Conservation (phyloP, 2,888 invertebrate genomes). For the Drosophila mimica region DNA sequence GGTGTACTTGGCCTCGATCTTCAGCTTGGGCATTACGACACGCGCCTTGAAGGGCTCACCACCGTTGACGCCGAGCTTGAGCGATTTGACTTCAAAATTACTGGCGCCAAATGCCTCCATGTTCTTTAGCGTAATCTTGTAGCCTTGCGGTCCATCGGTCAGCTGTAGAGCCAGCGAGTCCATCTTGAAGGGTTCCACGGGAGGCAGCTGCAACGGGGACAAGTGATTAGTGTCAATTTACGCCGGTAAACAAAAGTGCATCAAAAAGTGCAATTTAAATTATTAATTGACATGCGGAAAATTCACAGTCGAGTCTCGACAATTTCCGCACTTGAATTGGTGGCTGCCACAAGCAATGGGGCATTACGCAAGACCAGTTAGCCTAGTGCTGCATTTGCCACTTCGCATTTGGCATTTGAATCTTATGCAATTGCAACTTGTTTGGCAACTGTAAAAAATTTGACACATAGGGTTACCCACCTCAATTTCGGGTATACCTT, state of each 20-base stretch:
- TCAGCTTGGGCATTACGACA: constrained; percentile 88
- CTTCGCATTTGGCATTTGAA: constrained; percentile 39
- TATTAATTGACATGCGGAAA: not conserved
- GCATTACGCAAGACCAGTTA: constrained; percentile 52
- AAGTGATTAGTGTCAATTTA: not conserved
- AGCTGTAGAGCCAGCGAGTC: constrained; percentile 87
- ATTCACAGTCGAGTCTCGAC: constrained; percentile 10
- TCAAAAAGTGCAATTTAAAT: constrained; percentile 10
- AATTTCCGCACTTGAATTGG: constrained; percentile 48
- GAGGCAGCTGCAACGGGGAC: constrained; percentile 85
- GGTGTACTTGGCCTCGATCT: constrained; percentile 88
- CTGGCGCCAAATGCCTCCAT: constrained; percentile 88
- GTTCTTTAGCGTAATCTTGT: constrained; percentile 87
- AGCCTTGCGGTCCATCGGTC: constrained; percentile 87
- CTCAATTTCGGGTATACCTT: constrained; percentile 88
- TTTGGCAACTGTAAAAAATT: constrained; percentile 32
- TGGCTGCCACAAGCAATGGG: constrained; percentile 25
- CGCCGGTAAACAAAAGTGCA: not conserved
- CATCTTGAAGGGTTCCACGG: constrained; percentile 89
- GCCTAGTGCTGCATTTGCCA: constrained; percentile 35
- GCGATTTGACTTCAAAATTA: constrained; percentile 87
- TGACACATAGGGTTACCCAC: constrained; percentile 64
- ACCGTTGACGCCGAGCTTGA: constrained; percentile 86
- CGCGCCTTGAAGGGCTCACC: constrained; percentile 89
- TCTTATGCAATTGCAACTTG: constrained; percentile 62